These are phyloP conservation scores for Adelphocoris suturalis DNA, from an alignment of 2,888 invertebrate genomes.

Conservation along the genomic window DNA sequence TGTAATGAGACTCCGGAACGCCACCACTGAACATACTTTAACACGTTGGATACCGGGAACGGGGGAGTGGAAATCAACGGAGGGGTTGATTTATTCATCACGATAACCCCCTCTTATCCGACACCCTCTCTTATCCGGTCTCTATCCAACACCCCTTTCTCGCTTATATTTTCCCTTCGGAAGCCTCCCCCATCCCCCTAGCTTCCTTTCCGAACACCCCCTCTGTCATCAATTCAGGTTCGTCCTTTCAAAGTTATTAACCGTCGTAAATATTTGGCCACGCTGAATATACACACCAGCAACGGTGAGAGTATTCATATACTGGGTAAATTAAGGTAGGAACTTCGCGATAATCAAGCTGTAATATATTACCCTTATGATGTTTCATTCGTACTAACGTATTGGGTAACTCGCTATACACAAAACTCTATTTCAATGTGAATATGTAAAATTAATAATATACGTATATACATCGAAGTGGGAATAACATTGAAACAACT, in stretches of 20 bases:
- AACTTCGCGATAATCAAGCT: conserved; percentile 44
- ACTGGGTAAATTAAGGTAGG: conserved; percentile 29
- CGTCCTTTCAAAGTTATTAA: conserved; percentile 66
- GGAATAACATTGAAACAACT: too few relatives aligned
- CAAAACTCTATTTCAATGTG: too few relatives aligned
- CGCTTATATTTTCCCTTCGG: conserved; percentile 36
- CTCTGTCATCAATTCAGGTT: conserved; percentile 59
- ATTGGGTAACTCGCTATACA: too few relatives aligned
- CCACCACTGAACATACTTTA: conserved; percentile 58
- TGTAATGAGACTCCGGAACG: conserved; percentile 62
- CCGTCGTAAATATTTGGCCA: conserved; percentile 68
- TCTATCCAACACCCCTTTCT: neutral
- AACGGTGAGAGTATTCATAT: neutral
- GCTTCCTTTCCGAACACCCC: conserved; percentile 52
- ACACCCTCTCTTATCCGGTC: conserved; percentile 2
- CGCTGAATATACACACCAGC: conserved; percentile 32
- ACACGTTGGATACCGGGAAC: conserved; percentile 43
- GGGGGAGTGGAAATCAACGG: conserved; percentile 34
- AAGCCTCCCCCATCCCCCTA: neutral
- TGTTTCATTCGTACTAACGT: neutral
- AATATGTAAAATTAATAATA: too few relatives aligned
- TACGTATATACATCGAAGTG: too few relatives aligned
- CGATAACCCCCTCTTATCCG: conserved; percentile 60
- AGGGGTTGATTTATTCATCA: conserved; percentile 71
- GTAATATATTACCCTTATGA: neutral